A percentile compares a stretch with the other conserved stretches of the same genome.
phyloP scores from a whole-genome alignment of 2,113 vertebrate genomes.

The Rhinichthys klamathensis region DNA sequence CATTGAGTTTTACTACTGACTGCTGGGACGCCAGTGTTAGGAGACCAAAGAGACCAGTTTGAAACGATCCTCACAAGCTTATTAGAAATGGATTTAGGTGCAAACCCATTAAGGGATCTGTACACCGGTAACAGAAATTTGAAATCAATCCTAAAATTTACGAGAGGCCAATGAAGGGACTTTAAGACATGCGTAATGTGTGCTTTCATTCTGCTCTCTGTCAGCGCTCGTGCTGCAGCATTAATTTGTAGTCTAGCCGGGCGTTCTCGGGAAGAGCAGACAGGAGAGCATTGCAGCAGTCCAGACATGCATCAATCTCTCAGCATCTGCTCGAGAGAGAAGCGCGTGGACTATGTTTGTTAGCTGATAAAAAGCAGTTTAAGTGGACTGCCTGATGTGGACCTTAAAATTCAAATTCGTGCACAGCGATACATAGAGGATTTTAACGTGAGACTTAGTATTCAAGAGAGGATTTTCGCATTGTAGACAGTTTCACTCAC shows the following conservation, averaged over 20 bases:
- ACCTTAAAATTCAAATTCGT: conserved; percentile 1
- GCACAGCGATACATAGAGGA: not conserved
- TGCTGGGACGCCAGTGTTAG: conserved; percentile 5
- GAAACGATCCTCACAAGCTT: conserved; percentile 27
- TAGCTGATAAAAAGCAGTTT: conserved; percentile 38
- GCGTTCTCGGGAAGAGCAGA: conserved; percentile 34
- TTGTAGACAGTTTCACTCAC: conserved; percentile 30
- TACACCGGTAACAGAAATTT: conserved; percentile 40
- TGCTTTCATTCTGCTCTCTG: conserved; percentile 40
- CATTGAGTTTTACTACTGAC: conserved; percentile 19
- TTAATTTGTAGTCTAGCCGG: conserved; percentile 47
- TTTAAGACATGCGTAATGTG: conserved; percentile 40
- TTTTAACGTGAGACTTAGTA: conserved; percentile 19
- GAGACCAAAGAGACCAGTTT: conserved; percentile 20
- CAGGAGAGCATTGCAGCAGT: conserved; percentile 22
- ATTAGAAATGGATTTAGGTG: conserved; percentile 42
- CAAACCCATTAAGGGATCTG: conserved; percentile 39
- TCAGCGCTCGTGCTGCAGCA: conserved; percentile 38
- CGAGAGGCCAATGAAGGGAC: conserved; percentile 43
- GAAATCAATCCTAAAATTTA: conserved; percentile 47
- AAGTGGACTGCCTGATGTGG: conserved; percentile 11
- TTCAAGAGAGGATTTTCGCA: conserved; percentile 27
- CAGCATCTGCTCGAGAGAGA: conserved; percentile 34
- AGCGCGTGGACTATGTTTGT: conserved; percentile 10
- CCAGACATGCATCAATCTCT: conserved; percentile 42